phyloP scores from a whole-genome alignment of 2,113 vertebrate species.

The Rhabdornis inornatus region DNA sequence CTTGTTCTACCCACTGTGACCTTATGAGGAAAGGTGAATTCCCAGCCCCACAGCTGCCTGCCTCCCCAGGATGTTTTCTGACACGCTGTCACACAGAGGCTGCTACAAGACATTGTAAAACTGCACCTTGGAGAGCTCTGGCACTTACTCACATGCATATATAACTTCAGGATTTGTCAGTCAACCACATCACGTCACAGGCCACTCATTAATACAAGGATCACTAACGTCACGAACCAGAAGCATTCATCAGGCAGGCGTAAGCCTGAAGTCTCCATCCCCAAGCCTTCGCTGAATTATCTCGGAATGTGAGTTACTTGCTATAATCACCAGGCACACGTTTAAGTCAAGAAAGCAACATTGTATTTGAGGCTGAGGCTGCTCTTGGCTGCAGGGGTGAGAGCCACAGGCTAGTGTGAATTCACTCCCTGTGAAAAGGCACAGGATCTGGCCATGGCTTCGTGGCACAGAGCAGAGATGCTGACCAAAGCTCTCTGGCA shows the following conservation, averaged over 20 bases:
- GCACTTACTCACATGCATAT: neutral
- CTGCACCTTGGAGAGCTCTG: neutral
- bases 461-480: neutral
- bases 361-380: neutral
- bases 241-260: constrained; percentile 1
- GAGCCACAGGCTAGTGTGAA: neutral
- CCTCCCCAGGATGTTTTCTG: neutral
- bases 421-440: too few species aligned
- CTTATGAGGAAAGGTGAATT: neutral
- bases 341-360: neutral
- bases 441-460: neutral
- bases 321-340: neutral
- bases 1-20: neutral
- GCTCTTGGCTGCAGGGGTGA: neutral
- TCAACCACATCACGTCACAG: neutral
- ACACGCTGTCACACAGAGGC: neutral
- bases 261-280: neutral
- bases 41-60: neutral
- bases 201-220: neutral
- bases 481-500: neutral
- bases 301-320: neutral
- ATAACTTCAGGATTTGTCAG: constrained; percentile 37
- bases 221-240: constrained; percentile 48
- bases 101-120: neutral
- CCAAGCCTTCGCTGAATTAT: neutral